Percentiles rank a stretch among this genome's conserved stretches.
phyloP scores from a whole-genome alignment of 2,888 invertebrate genomes.

The Melipona beecheii region DNA sequence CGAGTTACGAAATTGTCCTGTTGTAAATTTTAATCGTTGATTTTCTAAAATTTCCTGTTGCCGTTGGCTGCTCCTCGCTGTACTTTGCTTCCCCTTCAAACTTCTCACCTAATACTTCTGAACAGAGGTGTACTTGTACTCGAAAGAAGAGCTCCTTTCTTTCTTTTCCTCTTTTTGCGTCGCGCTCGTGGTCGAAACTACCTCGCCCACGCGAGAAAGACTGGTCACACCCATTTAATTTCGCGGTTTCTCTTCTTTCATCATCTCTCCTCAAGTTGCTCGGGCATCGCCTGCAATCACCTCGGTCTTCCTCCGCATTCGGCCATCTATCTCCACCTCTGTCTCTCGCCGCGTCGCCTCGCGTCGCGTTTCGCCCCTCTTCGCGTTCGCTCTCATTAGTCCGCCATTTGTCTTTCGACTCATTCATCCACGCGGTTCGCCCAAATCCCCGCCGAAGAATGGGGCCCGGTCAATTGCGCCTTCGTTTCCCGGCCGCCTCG shows the following conservation, averaged over 20 bases:
- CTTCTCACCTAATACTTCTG: background rate
- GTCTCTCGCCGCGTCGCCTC: background rate
- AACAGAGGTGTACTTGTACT: constrained; percentile 27
- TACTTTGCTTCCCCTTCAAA: too few species aligned
- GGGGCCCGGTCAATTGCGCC: constrained; percentile 14
- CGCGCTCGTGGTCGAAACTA: constrained; percentile 51
- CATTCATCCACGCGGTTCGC: constrained; percentile 20
- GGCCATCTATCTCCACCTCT: background rate
- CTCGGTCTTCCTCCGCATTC: constrained; percentile 43
- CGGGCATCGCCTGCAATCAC: constrained; percentile 54
- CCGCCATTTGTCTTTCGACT: constrained; percentile 49
- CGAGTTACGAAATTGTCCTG: too few species aligned
- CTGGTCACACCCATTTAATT: constrained; percentile 78
- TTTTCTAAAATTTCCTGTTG: too few species aligned
- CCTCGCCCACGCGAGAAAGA: constrained; percentile 75
- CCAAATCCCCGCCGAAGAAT: constrained; percentile 27
- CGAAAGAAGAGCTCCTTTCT: constrained; percentile 43
- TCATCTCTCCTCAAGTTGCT: constrained; percentile 54
- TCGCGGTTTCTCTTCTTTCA: constrained; percentile 71
- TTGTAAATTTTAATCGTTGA: too few species aligned
- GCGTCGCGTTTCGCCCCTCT: constrained; percentile 1
- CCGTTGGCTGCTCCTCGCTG: too few species aligned
- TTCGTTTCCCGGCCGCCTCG: constrained; percentile 1
- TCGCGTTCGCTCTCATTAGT: constrained; percentile 49
- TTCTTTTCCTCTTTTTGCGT: background rate